phyloP scores from a whole-genome alignment of 2,888 invertebrate species.

The Portevinia maculata region DNA sequence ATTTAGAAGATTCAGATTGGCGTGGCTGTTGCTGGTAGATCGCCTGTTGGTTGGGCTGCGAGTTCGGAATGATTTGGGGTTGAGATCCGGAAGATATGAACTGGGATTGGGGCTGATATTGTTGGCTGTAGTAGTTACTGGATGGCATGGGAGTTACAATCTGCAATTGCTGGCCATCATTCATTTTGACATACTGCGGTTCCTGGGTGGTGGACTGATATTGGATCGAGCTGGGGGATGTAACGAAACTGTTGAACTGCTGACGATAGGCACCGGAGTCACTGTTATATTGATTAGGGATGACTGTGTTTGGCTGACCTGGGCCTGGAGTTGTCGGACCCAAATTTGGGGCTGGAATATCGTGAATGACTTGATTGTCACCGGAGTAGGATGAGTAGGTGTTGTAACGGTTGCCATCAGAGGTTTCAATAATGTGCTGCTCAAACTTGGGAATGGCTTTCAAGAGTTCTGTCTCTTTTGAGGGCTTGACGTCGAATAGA shows the following conservation, averaged over 20 bases:
- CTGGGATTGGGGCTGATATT: slow-evolving; percentile 75
- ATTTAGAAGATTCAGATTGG: slow-evolving; percentile 76
- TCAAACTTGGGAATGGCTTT: slow-evolving; percentile 91
- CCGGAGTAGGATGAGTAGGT: slow-evolving; percentile 75
- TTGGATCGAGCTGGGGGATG: slow-evolving; percentile 71
- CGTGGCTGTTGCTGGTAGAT: slow-evolving; percentile 75
- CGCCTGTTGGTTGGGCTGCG: slow-evolving; percentile 78
- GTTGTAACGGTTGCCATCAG: slow-evolving; percentile 78
- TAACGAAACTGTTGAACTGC: slow-evolving; percentile 77
- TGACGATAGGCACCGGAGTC: slow-evolving; percentile 69
- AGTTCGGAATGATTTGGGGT: slow-evolving; percentile 77
- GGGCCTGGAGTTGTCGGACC: slow-evolving; percentile 76
- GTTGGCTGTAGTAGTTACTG: slow-evolving; percentile 76
- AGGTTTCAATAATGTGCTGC: slow-evolving; percentile 87
- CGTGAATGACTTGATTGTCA: slow-evolving; percentile 81
- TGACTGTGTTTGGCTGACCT: slow-evolving; percentile 52
- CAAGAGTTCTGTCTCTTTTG: slow-evolving; percentile 87
- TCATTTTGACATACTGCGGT: slow-evolving; percentile 80
- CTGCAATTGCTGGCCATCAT: slow-evolving; percentile 81
- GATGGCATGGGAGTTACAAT: slow-evolving; percentile 81
- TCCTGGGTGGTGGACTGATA: slow-evolving; percentile 75
- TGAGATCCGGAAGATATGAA: slow-evolving; percentile 74
- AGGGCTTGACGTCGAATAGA: slow-evolving; percentile 83
- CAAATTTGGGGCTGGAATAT: slow-evolving; percentile 81
- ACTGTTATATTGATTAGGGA: slow-evolving; percentile 76